A percentile compares a stretch with the other conserved stretches of the same genome.
phyloP scores from a whole-genome alignment of 2,797 vertebrate species.

The Rhabdophis nuchalis region DNA sequence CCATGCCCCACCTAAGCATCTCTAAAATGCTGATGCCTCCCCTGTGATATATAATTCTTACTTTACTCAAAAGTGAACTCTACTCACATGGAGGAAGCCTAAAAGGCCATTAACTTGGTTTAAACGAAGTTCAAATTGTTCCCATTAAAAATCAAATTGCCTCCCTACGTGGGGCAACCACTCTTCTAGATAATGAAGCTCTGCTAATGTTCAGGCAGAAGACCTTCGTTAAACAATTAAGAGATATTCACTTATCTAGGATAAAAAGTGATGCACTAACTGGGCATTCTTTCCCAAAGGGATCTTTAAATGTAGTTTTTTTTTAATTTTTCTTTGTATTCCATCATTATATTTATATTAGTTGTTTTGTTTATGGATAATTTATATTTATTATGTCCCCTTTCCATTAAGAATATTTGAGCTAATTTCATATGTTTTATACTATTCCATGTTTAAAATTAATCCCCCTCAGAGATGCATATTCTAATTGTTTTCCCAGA shows the following conservation, averaged over 20 bases:
- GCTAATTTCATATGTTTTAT: constrained; percentile 12
- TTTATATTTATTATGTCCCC: not conserved
- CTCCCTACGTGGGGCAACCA: no score
- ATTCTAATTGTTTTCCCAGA: not conserved
- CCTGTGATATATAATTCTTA: no score
- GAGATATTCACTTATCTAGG: not conserved
- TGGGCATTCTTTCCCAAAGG: not conserved
- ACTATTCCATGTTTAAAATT: constrained; percentile 3
- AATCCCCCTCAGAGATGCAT: not conserved
- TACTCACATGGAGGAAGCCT: no score
- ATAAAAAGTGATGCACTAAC: not conserved
- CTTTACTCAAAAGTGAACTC: no score
- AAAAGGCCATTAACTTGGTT: no score
- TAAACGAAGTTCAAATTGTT: no score
- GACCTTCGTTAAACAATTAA: not conserved
- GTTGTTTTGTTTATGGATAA: not conserved
- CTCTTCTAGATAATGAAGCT: not conserved
- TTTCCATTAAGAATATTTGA: constrained; percentile 3
- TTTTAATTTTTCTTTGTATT: not conserved
- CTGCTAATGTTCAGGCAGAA: not conserved
- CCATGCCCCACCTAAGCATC: no score
- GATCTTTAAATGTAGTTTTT: not conserved
- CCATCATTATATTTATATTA: not conserved
- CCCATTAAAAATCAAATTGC: no score
- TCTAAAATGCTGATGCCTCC: no score